Percentiles rank a stretch among this genome's conserved stretches.
These are phyloP conservation scores for Ethmia dodecea DNA, from an alignment of 2,888 invertebrate genomes.

Conservation along the genomic window DNA sequence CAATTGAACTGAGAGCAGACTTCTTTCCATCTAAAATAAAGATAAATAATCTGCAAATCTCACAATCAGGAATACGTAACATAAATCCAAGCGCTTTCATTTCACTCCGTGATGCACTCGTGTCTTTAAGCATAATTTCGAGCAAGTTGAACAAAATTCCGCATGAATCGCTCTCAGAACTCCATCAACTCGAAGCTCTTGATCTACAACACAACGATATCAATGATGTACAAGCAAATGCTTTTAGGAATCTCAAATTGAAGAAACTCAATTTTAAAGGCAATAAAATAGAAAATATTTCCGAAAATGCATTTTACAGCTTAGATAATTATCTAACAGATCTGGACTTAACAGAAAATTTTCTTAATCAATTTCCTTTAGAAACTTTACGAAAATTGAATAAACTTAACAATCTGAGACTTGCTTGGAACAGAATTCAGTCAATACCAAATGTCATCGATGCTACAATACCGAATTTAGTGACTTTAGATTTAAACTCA, in stretches of 20 bases:
- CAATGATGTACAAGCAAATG: conserved; percentile 87
- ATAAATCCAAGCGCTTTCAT: conserved; percentile 83
- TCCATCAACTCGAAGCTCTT: conserved; percentile 84
- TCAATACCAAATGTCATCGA: conserved; percentile 85
- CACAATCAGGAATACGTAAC: conserved; percentile 84
- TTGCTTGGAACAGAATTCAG: conserved; percentile 91
- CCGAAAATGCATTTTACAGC: conserved; percentile 89
- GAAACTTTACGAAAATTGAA: conserved; percentile 86
- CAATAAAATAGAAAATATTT: conserved; percentile 88
- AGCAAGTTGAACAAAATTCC: conserved; percentile 86
- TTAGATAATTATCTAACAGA: conserved; percentile 87
- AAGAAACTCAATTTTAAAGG: conserved; percentile 90
- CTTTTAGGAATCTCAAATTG: conserved; percentile 89
- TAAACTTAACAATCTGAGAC: conserved; percentile 81
- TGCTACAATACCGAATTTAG: conserved; percentile 82
- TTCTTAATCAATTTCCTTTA: conserved; percentile 89
- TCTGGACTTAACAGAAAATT: conserved; percentile 92
- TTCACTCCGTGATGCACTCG: conserved; percentile 82
- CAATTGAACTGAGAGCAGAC: conserved; percentile 84
- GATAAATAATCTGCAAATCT: conserved; percentile 86
- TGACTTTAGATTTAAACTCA: conserved; percentile 89
- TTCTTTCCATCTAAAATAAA: conserved; percentile 84
- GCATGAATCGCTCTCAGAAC: conserved; percentile 83
- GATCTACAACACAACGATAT: conserved; percentile 93
- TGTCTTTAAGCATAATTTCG: conserved; percentile 86